phyloP scores from a whole-genome alignment of 35 echinoderm and acorn worm genomes.

The Antedon bifida region DNA sequence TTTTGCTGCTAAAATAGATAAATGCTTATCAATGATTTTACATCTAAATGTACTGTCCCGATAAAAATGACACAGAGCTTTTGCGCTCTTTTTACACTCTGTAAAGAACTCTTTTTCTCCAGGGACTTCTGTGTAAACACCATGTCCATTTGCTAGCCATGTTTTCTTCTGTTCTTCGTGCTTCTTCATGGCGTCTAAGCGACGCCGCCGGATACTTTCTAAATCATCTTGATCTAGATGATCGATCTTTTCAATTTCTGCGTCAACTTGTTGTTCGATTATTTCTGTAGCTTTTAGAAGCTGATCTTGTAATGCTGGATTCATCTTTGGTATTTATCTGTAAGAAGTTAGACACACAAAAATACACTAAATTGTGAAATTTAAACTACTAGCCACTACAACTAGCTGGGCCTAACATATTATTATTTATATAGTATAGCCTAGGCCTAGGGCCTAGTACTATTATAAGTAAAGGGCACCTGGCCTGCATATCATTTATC shows the following conservation, averaged over 20 bases:
- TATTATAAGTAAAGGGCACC: too few relatives aligned
- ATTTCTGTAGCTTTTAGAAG: constrained; percentile 64
- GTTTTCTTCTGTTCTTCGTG: constrained; percentile 46
- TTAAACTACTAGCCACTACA: too few relatives aligned
- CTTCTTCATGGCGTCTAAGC: constrained; percentile 65
- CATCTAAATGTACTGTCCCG: constrained; percentile 71
- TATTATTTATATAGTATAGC: too few relatives aligned
- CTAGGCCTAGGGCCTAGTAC: too few relatives aligned
- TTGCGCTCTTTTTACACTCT: constrained; percentile 87
- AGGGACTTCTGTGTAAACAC: constrained; percentile 64
- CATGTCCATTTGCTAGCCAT: constrained; percentile 58
- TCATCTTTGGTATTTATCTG: constrained; percentile 25
- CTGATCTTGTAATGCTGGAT: constrained; percentile 67
- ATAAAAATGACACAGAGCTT: constrained; percentile 87
- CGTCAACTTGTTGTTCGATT: constrained; percentile 81
- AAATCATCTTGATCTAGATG: constrained; percentile 78
- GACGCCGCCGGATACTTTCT: constrained; percentile 52
- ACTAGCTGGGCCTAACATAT: too few relatives aligned
- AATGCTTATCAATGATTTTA: constrained; percentile 86
- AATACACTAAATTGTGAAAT: too few relatives aligned
- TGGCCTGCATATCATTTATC: too few relatives aligned
- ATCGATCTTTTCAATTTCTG: constrained; percentile 71
- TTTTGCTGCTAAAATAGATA: constrained; percentile 47
- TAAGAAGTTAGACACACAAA: too few relatives aligned
- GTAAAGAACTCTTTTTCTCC: constrained; percentile 91